Percentiles rank a stretch among this genome's conserved stretches.
phyloP scores from a whole-genome alignment of 2,113 vertebrate species.

The Tragelaphus strepsiceros region DNA sequence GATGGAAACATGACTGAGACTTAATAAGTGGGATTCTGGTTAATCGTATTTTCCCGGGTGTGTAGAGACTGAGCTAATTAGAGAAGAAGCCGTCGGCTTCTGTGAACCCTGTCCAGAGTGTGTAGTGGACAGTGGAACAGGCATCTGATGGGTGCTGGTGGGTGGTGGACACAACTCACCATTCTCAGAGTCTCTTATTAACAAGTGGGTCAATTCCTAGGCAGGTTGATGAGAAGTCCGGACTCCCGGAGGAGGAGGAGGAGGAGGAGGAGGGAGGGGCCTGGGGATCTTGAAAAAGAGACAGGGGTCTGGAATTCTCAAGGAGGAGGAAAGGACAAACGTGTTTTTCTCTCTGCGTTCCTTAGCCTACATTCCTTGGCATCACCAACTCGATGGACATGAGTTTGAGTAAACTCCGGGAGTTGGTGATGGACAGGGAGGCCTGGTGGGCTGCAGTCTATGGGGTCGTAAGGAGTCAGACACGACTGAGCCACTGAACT shows the following conservation, averaged over 20 bases:
- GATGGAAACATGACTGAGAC: background rate
- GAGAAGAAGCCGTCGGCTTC: background rate
- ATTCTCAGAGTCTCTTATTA: background rate
- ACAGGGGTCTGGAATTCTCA: background rate
- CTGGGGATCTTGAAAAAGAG: background rate
- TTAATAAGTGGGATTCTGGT: background rate
- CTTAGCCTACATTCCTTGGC: background rate
- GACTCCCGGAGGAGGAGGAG: background rate
- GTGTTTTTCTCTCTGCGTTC: background rate
- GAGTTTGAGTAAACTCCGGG: background rate
- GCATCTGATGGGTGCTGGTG: background rate
- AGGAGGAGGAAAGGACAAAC: background rate
- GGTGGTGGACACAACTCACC: rapidly evolving
- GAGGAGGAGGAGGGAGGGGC: background rate
- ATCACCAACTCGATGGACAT: background rate
- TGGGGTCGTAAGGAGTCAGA: rapidly evolving
- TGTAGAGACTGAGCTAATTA: background rate
- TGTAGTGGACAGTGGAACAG: background rate
- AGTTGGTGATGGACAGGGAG: background rate
- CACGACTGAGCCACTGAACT: background rate
- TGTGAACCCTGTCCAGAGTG: too few species aligned
- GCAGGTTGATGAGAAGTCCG: background rate
- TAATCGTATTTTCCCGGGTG: background rate
- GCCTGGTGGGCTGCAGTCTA: rapidly evolving
- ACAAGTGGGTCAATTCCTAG: background rate